phyloP scores from a whole-genome alignment of 1,140 invertebrate genomes.

The Ladona fulva region DNA sequence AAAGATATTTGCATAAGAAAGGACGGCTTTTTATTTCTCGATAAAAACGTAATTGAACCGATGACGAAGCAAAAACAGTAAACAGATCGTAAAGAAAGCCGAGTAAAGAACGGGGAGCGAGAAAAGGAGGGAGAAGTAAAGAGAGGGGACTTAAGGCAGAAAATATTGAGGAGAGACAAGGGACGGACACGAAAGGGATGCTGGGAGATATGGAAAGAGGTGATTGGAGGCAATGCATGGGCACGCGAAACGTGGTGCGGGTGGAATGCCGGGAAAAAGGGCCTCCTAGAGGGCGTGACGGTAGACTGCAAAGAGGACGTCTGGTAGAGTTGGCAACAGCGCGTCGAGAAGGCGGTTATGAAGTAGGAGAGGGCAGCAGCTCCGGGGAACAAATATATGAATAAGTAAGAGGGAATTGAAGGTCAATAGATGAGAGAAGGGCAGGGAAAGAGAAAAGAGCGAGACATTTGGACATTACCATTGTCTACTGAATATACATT shows the following conservation, averaged over 20 bases:
- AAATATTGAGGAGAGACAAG: too few species aligned
- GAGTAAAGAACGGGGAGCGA: not conserved
- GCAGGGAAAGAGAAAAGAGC: not conserved
- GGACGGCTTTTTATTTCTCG: too few species aligned
- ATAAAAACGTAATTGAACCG: not conserved
- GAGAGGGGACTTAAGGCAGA: too few species aligned
- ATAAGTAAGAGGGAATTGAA: constrained; percentile 5
- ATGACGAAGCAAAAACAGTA: not conserved
- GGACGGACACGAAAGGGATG: too few species aligned
- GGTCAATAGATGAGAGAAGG: not conserved
- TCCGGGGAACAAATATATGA: not conserved
- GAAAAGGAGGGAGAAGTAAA: not conserved
- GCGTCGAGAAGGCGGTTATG: not conserved
- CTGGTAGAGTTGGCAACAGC: not conserved
- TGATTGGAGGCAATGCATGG: not conserved
- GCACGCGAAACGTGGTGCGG: not conserved
- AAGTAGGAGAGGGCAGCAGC: not conserved
- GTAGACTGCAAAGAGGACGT: not conserved
- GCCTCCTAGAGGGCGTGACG: not conserved
- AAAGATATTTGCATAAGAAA: too few species aligned
- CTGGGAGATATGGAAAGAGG: not conserved
- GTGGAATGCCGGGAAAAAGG: not conserved
- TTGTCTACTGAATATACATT: constrained; percentile 7
- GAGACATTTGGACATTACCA: constrained; percentile 7
- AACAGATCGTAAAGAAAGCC: not conserved